Evolutionary conservation across 2,113 vertebrate species (phyloP), one percentile per base, ranked within the genome.

Genomic region (Erythrocebus patas): DNA sequence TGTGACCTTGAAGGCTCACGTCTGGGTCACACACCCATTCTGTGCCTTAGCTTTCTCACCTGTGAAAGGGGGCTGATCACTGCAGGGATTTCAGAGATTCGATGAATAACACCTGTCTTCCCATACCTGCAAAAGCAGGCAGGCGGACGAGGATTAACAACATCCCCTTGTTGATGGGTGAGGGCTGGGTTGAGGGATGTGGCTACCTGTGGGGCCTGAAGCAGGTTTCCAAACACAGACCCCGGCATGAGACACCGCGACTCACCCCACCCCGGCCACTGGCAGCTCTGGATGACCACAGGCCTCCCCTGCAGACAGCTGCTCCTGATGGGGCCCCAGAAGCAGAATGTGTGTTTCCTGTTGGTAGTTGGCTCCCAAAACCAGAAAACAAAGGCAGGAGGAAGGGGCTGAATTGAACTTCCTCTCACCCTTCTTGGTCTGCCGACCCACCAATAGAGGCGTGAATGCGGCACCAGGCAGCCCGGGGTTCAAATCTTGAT

Each of bases 381-480:
- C 10, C 30, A 38, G 78, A 14, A 35, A n/a, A 52, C 45, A 52
- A 40, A 45, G 55, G 40, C 13, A 1, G 5, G 30, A 25, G 6
- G 22, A 12, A 32, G 48, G 25, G 23, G 20, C n/a, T 40, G 52
- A 14, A 3, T 6, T 13, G 43, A n/a, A 27, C 72, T 55, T 38
- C 64, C 22, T 38, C 25, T 23, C 16, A 48, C 8, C 12, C 23
- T 81, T 50, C 48, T 50, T 50, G 48, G 48, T 5, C 40, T 10
- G 35, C 48, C 3, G 2, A 6, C 43, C 76, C 23, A 73, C 73
- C 73, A 8, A 4, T 18, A 17, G 55, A 40, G 45, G 48, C 23
- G 5, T 38, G 32, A 22, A 32, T 0, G 3, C 1, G 2, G n/a
- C 12, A 23, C 35, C 50, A 85, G 27, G 30, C 1, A 32, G 55